Evolutionary conservation across 2,113 vertebrate genomes (phyloP).

Genomic region (Carassius auratus): DNA sequence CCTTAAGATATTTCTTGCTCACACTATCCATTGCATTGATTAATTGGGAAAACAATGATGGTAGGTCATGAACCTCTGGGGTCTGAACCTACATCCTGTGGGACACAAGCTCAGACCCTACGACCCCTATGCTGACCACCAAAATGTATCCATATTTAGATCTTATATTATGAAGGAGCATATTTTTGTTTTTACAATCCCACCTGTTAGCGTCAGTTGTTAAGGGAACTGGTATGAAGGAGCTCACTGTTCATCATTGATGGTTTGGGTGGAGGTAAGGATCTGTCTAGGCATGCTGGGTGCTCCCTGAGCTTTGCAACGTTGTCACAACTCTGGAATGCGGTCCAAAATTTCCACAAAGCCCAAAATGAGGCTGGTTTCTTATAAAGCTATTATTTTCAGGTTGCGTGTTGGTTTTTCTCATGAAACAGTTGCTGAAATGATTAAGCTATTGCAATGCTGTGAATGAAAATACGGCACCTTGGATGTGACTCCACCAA

Average conservation of each 20-base stretch:
- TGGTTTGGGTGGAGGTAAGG: conserved; percentile 53
- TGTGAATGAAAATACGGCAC: neutral
- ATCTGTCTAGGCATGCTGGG: conserved; percentile 63
- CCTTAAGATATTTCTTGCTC: neutral
- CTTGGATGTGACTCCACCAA: neutral
- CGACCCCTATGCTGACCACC: neutral
- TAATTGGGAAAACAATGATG: neutral
- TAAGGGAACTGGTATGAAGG: conserved; percentile 33
- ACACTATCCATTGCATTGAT: neutral
- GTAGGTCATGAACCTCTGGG: neutral
- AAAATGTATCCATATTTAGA: neutral
- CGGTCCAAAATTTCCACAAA: conserved; percentile 57
- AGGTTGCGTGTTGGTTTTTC: conserved; percentile 3
- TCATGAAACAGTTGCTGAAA: neutral
- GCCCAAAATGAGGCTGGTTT: conserved; percentile 36
- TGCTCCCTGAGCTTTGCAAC: conserved; percentile 62
- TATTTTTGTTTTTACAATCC: conserved; percentile 13
- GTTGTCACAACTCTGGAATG: conserved; percentile 68
- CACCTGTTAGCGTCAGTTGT: conserved; percentile 4
- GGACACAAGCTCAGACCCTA: neutral
- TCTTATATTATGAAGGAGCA: neutral
- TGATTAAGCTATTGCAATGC: neutral
- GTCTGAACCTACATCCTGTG: neutral
- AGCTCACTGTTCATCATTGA: conserved; percentile 46
- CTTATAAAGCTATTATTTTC: conserved; percentile 8